Conservation (phyloP, 2,888 invertebrate species). For the Drosophila lacicola region DNA sequence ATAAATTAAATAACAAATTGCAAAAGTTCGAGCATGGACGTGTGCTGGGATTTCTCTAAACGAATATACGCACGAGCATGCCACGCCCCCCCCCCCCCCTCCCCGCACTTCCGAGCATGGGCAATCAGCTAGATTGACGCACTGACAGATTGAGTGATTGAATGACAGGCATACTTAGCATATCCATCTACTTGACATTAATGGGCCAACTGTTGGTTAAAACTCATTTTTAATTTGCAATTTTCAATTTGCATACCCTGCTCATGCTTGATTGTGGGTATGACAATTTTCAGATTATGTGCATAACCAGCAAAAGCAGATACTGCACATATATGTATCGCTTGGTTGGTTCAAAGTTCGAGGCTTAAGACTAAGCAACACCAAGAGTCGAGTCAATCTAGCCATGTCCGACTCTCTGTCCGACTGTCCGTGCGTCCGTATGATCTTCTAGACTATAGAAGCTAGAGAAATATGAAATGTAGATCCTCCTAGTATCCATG, state of each 20-base stretch:
- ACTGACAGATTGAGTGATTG: slow-evolving; percentile 21
- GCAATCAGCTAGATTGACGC: slow-evolving; percentile 1
- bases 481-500: too few relatives aligned
- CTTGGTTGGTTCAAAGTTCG: too few relatives aligned
- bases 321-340: too few relatives aligned
- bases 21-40: slow-evolving; percentile 53
- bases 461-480: too few relatives aligned
- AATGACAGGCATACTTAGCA: slow-evolving; percentile 30
- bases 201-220: slow-evolving; percentile 49
- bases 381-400: too few relatives aligned
- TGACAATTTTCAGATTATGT: not conserved
- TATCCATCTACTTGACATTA: slow-evolving; percentile 50
- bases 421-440: too few relatives aligned
- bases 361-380: too few relatives aligned
- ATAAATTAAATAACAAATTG: slow-evolving; percentile 78
- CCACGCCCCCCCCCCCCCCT: slow-evolving; percentile 11
- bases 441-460: too few relatives aligned
- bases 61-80: slow-evolving; percentile 69
- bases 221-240: slow-evolving; percentile 34
- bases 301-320: too few relatives aligned
- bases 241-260: slow-evolving; percentile 22
- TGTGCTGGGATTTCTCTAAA: slow-evolving; percentile 66
- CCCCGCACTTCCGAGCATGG: not conserved
- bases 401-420: too few relatives aligned
- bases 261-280: not conserved